Base-by-base conservation (phyloP, 1,140 invertebrate genomes). In the Berghia stephanieae region DNA sequence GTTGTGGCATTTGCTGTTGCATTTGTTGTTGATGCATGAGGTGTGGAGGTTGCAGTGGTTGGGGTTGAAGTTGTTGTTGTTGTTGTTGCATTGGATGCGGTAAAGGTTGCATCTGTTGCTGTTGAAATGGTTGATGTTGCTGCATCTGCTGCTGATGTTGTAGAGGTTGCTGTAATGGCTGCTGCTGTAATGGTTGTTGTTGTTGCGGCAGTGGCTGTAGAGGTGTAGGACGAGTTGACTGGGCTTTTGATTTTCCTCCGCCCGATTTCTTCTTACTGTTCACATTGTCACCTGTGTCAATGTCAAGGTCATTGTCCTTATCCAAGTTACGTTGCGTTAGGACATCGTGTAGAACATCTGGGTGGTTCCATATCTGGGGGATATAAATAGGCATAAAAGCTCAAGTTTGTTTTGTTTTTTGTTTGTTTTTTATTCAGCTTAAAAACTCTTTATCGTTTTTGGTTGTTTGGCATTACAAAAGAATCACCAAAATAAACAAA, bases 321-420 rank as follows among this genome's bases (percentile, higher is more conserved):
- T 93, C 93, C 67, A 92, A 92, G 82, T 93, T 93, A 70, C 83
- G 83, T 77, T 88, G 90, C 74, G 94, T 92, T 86, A 97, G 96
- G 84, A 94, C 93, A 87, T 97, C 94, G 86, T 96, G 97, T 42
- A 99, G 88, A 67, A 99, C 94, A 90, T 99, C 98, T 0, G 98
- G 98, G 91, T 99, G 98, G 88, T 99, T 99, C 97, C 98, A 99
- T 81, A 99, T 99, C 93, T 94, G 86, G 63, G 83, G 80, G 70
- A 52, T 75, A 43, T 63, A 55, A 38, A 57, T 16, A 24, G 21
- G 24, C n/a, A 36, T 63, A 31, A 10, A 63, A 63, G 8, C 27
- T n/a, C 18, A 31, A 10, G 8, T 27, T 16, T 16, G 13, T 63
- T 63, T 16, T 63, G 27, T 16, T 27, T 63, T 31, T n/a, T n/a